A percentile compares a stretch with the other conserved stretches of the same genome.
phyloP scores from a whole-genome alignment of 2,888 invertebrate species.

The Serripes groenlandicus region DNA sequence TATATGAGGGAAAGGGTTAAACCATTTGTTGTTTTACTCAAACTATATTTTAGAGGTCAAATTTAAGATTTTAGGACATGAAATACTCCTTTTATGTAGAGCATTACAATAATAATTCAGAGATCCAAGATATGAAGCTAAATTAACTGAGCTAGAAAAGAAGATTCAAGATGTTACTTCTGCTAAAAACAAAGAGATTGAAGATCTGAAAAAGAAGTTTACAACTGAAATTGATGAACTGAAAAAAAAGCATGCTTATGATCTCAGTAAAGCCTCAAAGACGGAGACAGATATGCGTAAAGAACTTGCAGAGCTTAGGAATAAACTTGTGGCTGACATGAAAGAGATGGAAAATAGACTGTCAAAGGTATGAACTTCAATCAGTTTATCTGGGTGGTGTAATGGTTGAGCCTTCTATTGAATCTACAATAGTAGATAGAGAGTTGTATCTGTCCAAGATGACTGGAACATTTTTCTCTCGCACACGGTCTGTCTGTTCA shows the following conservation, averaged over 20 bases:
- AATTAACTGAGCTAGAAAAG: slow-evolving; percentile 60
- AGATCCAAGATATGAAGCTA: slow-evolving; percentile 64
- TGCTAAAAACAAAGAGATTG: slow-evolving; percentile 70
- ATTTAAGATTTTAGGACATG: no score
- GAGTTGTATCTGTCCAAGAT: no score
- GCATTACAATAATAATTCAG: no score
- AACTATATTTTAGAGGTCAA: no score
- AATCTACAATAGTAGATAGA: no score
- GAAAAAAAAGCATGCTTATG: slow-evolving; percentile 48
- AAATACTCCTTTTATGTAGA: no score
- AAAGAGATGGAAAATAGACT: slow-evolving; percentile 42
- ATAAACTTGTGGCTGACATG: slow-evolving; percentile 72
- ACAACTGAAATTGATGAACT: slow-evolving; percentile 61
- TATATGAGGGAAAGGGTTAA: no score
- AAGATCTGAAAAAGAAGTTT: slow-evolving; percentile 74
- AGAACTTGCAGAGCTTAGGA: slow-evolving; percentile 74
- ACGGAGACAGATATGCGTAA: slow-evolving; percentile 59
- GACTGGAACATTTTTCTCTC: no score
- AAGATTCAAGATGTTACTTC: slow-evolving; percentile 46
- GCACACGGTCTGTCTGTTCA: no score
- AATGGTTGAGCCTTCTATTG: no score
- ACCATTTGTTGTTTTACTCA: no score
- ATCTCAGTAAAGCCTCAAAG: slow-evolving; percentile 46
- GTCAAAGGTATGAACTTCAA: slow-evolving; percentile 29
- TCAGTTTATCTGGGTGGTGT: not conserved